Conservation (phyloP, 2,888 invertebrate species). For the Anoplius nigerrimus region DNA sequence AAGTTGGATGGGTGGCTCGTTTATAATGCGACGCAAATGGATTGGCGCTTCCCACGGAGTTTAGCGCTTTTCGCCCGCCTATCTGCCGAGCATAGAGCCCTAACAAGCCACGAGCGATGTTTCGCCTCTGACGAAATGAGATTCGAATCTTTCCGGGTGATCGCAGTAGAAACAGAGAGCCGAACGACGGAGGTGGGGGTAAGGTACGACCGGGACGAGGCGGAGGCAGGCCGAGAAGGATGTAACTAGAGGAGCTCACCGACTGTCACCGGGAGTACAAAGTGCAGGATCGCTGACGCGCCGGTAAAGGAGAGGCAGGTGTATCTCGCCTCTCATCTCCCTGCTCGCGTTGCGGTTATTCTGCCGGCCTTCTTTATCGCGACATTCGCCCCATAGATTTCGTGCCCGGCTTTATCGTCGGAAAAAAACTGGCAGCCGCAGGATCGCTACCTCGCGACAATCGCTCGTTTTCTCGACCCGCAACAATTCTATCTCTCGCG, state of each 20-base stretch:
- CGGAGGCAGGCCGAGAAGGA: conserved; percentile 22
- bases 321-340: conserved; percentile 63
- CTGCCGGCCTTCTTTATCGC: conserved; percentile 49
- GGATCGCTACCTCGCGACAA: too few relatives aligned
- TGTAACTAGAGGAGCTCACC: conserved; percentile 18
- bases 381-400: conserved; percentile 11
- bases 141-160: conserved; percentile 52
- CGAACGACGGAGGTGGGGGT: neutral
- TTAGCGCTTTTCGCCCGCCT: conserved; percentile 17
- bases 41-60: conserved; percentile 29
- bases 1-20: neutral
- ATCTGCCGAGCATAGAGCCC: conserved; percentile 9
- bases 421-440: conserved; percentile 3
- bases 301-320: conserved; percentile 53
- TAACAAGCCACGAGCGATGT: conserved; percentile 48
- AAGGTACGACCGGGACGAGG: conserved; percentile 7
- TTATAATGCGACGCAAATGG: conserved; percentile 25
- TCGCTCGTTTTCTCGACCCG: too few relatives aligned
- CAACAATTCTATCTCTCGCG: too few relatives aligned
- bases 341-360: conserved; percentile 54
- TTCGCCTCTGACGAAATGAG: conserved; percentile 48
- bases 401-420: conserved; percentile 18
- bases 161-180: conserved; percentile 19
- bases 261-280: conserved; percentile 49
- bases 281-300: conserved; percentile 45